phyloP scores from a whole-genome alignment of 2,888 invertebrate species.

The Lydus trimaculatus region DNA sequence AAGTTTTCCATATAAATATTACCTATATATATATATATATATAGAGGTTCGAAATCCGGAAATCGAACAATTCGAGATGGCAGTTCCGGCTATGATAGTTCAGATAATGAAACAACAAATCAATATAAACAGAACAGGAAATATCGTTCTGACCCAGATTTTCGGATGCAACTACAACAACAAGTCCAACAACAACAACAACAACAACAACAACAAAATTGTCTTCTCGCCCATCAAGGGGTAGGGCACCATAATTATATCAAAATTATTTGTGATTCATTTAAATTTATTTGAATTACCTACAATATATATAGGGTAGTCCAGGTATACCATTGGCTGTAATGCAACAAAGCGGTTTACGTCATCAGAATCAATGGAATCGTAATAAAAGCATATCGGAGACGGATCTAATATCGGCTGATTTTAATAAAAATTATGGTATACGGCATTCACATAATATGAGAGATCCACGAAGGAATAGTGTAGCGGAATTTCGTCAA shows the following conservation, averaged over 20 bases:
- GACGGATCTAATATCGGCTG: slow-evolving; percentile 79
- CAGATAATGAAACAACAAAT: slow-evolving; percentile 79
- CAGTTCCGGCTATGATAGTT: slow-evolving; percentile 92
- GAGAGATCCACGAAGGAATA: slow-evolving; percentile 64
- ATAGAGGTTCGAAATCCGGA: slow-evolving; percentile 64
- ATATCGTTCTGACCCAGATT: slow-evolving; percentile 88
- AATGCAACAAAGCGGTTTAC: slow-evolving; percentile 73
- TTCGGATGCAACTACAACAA: slow-evolving; percentile 66
- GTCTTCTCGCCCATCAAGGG: slow-evolving; percentile 65
- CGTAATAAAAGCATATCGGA: slow-evolving; percentile 80
- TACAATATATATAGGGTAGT: slow-evolving; percentile 45
- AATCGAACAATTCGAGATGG: slow-evolving; percentile 78
- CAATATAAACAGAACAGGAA: slow-evolving; percentile 74
- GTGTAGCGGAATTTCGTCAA: slow-evolving; percentile 67
- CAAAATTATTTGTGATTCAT: slow-evolving; percentile 40
- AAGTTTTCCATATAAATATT: slow-evolving; percentile 6
- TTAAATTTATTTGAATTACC: slow-evolving; percentile 26
- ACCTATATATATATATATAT: too few relatives aligned
- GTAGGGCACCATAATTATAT: slow-evolving; percentile 43
- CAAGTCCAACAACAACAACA: background rate
- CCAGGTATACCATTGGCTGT: slow-evolving; percentile 70
- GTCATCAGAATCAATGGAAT: slow-evolving; percentile 59
- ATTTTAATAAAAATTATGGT: slow-evolving; percentile 59
- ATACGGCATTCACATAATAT: slow-evolving; percentile 52
- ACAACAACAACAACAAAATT: slow-evolving; percentile 47